Conservation (phyloP, 2,113 vertebrate genomes). For the Brachirus orientalis region DNA sequence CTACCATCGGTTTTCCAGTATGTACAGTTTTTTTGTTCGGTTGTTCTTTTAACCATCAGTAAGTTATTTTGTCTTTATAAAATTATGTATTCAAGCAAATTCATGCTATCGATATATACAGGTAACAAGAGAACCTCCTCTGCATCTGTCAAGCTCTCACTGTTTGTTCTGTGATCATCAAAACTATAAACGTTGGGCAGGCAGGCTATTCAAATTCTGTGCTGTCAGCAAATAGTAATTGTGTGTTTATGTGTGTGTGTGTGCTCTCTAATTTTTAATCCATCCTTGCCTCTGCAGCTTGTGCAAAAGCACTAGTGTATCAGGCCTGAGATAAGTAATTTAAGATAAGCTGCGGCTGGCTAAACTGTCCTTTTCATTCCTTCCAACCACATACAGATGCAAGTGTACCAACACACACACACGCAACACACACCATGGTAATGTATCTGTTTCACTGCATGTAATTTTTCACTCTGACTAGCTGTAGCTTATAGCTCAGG, state of each 20-base stretch:
- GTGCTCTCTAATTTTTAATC: constrained; percentile 48
- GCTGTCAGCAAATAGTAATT: constrained; percentile 29
- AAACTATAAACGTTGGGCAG: constrained; percentile 43
- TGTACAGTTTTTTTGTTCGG: too few species aligned
- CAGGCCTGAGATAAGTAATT: constrained; percentile 72
- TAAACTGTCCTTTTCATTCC: constrained; percentile 59
- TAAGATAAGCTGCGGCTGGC: constrained; percentile 67
- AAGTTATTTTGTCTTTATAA: too few species aligned
- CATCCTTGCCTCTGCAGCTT: constrained; percentile 38
- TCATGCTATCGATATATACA: too few species aligned
- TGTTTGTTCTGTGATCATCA: constrained; percentile 29
- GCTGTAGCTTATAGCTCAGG: constrained; percentile 77
- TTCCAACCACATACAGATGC: constrained; percentile 26
- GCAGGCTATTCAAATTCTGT: constrained; percentile 39
- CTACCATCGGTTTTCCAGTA: too few species aligned
- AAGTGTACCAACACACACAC: background rate
- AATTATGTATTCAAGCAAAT: too few species aligned
- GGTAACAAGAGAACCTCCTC: constrained; percentile 5
- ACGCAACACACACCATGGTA: constrained; percentile 51
- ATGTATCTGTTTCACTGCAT: constrained; percentile 79
- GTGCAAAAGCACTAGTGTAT: constrained; percentile 53
- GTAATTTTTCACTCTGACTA: constrained; percentile 80
- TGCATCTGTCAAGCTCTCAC: constrained; percentile 9
- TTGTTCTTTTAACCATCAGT: too few species aligned
- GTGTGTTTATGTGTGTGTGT: background rate